Evolutionary conservation across 2,888 invertebrate genomes (phyloP).

Genomic region (Ornithoptera alexandrae): DNA sequence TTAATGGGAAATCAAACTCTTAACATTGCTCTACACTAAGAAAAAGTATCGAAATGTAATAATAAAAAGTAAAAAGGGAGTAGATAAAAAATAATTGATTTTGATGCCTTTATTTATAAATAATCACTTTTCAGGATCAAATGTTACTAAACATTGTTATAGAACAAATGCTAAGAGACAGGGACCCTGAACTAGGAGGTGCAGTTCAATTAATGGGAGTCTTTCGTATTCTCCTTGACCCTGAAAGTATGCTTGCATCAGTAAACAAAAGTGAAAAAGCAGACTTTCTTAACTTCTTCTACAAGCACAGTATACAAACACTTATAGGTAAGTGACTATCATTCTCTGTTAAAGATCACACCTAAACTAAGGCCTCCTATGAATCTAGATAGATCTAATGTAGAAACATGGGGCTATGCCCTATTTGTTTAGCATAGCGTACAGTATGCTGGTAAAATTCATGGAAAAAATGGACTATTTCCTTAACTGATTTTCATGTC

Average conservation of each 20-base stretch:
- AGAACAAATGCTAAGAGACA: constrained; percentile 98
- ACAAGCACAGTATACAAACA: constrained; percentile 98
- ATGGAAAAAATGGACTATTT: too few species aligned
- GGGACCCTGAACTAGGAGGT: constrained; percentile 97
- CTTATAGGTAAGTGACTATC: constrained; percentile 86
- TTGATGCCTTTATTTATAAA: background rate
- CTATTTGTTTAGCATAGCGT: too few species aligned
- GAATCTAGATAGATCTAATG: too few species aligned
- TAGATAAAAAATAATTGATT: background rate
- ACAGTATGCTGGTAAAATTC: too few species aligned
- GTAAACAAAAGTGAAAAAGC: constrained; percentile 97
- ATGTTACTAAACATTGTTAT: constrained; percentile 97
- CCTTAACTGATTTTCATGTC: too few species aligned
- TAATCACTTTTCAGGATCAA: constrained; percentile 86
- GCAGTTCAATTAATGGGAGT: constrained; percentile 98
- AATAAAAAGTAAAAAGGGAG: background rate
- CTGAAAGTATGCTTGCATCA: constrained; percentile 97
- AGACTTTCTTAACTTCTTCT: constrained; percentile 98
- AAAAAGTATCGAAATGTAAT: background rate
- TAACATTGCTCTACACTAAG: too few species aligned
- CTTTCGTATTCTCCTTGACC: constrained; percentile 94
- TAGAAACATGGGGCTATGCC: too few species aligned
- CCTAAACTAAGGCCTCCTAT: too few species aligned
- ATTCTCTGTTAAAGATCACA: background rate
- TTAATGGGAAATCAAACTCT: too few species aligned